Percentiles rank a stretch among this genome's conserved stretches.
Evolutionary conservation across 2,113 vertebrate species (phyloP).

Genomic region (Budorcas taxicolor): DNA sequence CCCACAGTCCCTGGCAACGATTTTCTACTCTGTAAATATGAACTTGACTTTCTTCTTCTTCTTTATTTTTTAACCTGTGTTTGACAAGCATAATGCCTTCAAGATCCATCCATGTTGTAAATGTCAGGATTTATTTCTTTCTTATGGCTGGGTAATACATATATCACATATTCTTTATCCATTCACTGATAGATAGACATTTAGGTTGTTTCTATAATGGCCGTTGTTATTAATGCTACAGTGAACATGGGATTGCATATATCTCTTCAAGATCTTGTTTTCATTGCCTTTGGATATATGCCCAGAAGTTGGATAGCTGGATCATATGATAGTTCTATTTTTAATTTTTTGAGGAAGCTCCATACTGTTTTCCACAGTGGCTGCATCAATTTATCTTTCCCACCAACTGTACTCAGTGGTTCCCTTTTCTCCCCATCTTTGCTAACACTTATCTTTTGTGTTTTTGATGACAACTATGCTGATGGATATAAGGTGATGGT

Average conservation of each 20-base stretch:
- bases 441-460: not conserved
- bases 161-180: not conserved
- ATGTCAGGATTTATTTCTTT: not conserved
- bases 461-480: not conserved
- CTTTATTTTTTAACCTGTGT: not conserved
- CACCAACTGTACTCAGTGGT: not conserved
- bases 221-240: not conserved
- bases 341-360: not conserved
- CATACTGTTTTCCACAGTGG: not conserved
- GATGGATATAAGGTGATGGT: not conserved
- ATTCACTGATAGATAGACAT: not conserved
- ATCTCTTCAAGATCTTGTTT: not conserved
- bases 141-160: not conserved
- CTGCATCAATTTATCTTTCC: not conserved
- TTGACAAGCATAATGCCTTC: not conserved
- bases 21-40: not conserved
- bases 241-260: not conserved
- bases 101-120: not conserved
- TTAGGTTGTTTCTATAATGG: not conserved
- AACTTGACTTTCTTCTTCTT: not conserved
- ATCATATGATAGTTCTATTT: not conserved
- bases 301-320: not conserved
- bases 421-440: not conserved
- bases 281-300: not conserved
- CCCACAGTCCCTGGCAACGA: not conserved